A percentile compares a stretch with the other conserved stretches of the same genome.
Conservation (phyloP, 37 sponge, comb jelly and placozoan species). For the Haliclona indistincta region DNA sequence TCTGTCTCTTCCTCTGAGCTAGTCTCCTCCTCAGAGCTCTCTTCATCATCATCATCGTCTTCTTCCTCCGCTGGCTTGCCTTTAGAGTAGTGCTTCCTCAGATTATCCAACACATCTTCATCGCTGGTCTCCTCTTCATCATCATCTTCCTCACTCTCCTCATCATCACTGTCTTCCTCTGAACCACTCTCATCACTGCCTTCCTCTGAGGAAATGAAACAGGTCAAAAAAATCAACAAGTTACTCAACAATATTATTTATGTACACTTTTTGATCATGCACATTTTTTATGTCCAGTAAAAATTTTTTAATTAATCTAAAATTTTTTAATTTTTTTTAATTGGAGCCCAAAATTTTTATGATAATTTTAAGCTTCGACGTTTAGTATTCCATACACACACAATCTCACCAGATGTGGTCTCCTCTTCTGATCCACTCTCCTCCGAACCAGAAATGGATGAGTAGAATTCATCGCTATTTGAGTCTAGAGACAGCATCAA, state of each 20-base stretch:
- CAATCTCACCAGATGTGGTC: not conserved
- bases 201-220: too few relatives aligned
- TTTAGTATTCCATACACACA: too few relatives aligned
- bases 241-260: too few relatives aligned
- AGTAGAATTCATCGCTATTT: slow-evolving; percentile 57
- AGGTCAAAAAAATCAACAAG: too few relatives aligned
- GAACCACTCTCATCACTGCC: slow-evolving; percentile 24
- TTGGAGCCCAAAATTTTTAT: too few relatives aligned
- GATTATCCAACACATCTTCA: slow-evolving; percentile 48
- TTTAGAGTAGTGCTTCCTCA: slow-evolving; percentile 58
- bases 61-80: slow-evolving; percentile 1
- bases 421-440: slow-evolving; percentile 71
- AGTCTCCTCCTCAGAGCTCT: slow-evolving; percentile 43
- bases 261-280: too few relatives aligned
- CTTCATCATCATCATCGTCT: slow-evolving; percentile 30
- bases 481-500: too few relatives aligned
- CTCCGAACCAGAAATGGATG: slow-evolving; percentile 61
- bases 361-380: too few relatives aligned
- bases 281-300: too few relatives aligned
- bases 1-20: slow-evolving; percentile 24
- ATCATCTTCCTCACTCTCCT: slow-evolving; percentile 41
- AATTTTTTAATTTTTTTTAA: too few relatives aligned
- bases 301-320: too few relatives aligned
- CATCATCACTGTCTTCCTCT: slow-evolving; percentile 25
- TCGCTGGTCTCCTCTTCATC: slow-evolving; percentile 45